Base-by-base conservation (phyloP, 2,113 vertebrate species). In the Heterochromis multidens region DNA sequence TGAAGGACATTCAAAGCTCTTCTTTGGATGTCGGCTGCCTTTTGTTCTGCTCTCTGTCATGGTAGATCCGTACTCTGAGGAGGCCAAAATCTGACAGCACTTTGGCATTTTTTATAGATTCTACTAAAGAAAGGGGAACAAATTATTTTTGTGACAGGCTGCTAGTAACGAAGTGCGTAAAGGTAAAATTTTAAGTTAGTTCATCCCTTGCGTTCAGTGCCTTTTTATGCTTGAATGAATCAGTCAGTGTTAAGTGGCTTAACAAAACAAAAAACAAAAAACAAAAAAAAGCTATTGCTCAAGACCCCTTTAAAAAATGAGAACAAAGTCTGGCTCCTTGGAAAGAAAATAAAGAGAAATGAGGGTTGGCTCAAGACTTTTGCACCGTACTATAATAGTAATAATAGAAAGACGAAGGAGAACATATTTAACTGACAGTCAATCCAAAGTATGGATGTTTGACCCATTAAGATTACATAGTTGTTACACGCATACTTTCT, bases 21-120 rank as follows among this genome's bases (percentile, higher is more conserved):
- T 63, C 0, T n/a, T 63, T 63, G 0, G 21, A n/a, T 63, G 21
- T 37, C n/a, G 21, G 61, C 21, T 12, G 3, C n/a, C 61, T 37
- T 23, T 63, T 63, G 33, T 63, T 63, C 61, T 7, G 31, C 35
- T 62, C 60, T 4, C 0, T 21, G 33, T 62, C 60, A 21, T 5
- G 9, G 12, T 62, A 62, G 54, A n/a, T 57, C n/a, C 1, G 54
- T 21, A 11, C n/a, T 57, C 54, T 57, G 5, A 57, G n/a, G 54
- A 57, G 60, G 60, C 60, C 19, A 62, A 35, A 62, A 35, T 62
- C 31, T 33, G 60, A 62, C 60, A 33, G 17, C 11, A 62, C 60
- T 62, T 4, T 35, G 11, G 31, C n/a, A 37, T 63, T 63, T 63
- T 35, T 63, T 19, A 35, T 35, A 35, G 5, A 62, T 33, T 37